phyloP scores from a whole-genome alignment of 2,797 vertebrate genomes.

The Chloroceryle amazona region DNA sequence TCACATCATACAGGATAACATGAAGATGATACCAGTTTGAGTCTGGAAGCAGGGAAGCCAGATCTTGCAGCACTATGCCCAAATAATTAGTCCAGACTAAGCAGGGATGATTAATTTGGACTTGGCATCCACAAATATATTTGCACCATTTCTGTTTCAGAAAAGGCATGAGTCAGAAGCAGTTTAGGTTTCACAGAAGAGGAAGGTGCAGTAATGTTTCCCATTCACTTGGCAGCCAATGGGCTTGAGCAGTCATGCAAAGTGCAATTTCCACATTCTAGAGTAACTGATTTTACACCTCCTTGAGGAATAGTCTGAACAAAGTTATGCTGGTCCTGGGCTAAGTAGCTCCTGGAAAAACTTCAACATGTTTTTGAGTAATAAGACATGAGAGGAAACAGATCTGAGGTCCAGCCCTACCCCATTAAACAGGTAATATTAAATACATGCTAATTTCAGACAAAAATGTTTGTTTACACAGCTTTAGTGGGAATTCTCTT shows the following conservation, averaged over 20 bases:
- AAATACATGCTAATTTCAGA: background rate
- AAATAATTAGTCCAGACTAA: background rate
- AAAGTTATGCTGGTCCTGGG: background rate
- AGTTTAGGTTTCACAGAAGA: background rate
- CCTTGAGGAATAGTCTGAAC: background rate
- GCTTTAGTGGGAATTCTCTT: background rate
- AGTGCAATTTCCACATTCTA: fast-evolving
- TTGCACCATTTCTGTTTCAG: background rate
- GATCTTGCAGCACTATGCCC: background rate
- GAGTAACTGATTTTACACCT: background rate
- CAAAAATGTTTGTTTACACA: background rate
- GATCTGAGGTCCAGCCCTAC: background rate
- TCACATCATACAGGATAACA: background rate
- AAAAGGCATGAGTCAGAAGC: background rate
- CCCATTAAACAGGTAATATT: background rate
- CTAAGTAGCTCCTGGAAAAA: background rate
- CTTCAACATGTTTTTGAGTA: background rate
- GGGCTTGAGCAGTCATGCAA: background rate
- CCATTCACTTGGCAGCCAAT: background rate
- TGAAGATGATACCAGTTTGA: background rate
- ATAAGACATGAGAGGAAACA: background rate
- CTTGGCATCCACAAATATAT: background rate
- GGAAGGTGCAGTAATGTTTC: background rate
- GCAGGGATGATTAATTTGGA: background rate
- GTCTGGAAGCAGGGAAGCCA: background rate